Conservation (phyloP, 2,797 vertebrate species). For the Uromys caudimaculatus region DNA sequence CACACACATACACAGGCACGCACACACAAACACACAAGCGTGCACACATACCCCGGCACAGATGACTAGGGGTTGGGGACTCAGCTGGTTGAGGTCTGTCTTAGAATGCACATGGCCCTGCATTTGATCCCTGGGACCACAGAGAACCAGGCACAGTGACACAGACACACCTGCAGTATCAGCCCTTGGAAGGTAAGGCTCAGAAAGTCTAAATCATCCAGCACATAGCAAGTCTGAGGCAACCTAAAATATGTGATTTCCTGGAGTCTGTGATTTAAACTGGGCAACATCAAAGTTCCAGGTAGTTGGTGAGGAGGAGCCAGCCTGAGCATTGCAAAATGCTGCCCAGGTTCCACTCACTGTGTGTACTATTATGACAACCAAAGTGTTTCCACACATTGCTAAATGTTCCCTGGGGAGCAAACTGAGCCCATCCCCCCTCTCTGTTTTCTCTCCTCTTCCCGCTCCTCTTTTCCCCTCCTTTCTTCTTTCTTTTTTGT, state of each 20-base stretch:
- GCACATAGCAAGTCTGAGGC: not conserved
- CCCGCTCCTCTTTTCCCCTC: not conserved
- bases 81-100: not conserved
- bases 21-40: not conserved
- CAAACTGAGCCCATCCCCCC: not conserved
- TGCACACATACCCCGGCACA: not conserved
- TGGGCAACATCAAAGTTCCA: not conserved
- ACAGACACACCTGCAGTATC: not conserved
- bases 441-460: not conserved
- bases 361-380: not conserved
- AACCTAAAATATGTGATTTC: not conserved
- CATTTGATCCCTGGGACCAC: not conserved
- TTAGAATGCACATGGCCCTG: not conserved
- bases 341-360: not conserved
- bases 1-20: not conserved
- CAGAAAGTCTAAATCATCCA: not conserved
- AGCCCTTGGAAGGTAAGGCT: not conserved
- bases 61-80: not conserved
- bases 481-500: not conserved
- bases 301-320: not conserved
- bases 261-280: not conserved
- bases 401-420: not conserved
- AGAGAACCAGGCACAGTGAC: too few relatives aligned
- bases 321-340: not conserved
- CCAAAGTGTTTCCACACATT: conserved; percentile 13